Evolutionary conservation across 2,888 invertebrate genomes (phyloP).

Genomic region (Rhagophthalmus giganteus): DNA sequence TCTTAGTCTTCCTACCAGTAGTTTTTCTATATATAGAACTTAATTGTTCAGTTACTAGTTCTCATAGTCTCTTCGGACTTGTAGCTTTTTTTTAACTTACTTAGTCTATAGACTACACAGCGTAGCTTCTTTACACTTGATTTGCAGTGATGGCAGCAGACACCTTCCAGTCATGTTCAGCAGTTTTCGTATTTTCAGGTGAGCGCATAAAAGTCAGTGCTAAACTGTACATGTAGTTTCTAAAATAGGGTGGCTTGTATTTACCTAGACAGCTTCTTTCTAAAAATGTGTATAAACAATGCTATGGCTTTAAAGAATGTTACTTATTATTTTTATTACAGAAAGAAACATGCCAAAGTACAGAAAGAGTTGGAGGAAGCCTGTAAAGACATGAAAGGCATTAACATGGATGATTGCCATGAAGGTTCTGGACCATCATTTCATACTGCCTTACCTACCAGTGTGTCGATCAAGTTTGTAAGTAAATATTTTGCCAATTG

Average conservation of each 20-base stretch:
- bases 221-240: too few species aligned
- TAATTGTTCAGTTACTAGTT: too few species aligned
- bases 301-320: slow-evolving; percentile 27
- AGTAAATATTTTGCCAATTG: slow-evolving; percentile 55
- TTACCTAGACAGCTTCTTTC: background rate
- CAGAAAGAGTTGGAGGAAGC: slow-evolving; percentile 92
- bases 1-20: too few species aligned
- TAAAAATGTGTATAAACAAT: slow-evolving; percentile 5
- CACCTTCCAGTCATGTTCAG: slow-evolving; percentile 72
- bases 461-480: slow-evolving; percentile 75
- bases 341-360: slow-evolving; percentile 85
- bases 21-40: too few species aligned
- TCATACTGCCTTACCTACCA: slow-evolving; percentile 64
- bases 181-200: slow-evolving; percentile 73
- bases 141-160: slow-evolving; percentile 70
- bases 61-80: slow-evolving; percentile 52
- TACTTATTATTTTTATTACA: slow-evolving; percentile 55
- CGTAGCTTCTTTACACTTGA: slow-evolving; percentile 57
- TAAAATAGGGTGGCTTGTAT: too few species aligned
- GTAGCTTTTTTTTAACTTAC: slow-evolving; percentile 27
- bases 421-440: slow-evolving; percentile 53
- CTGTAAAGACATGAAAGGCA: slow-evolving; percentile 70
- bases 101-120: slow-evolving; percentile 29
- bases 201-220: too few species aligned
- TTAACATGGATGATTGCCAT: slow-evolving; percentile 57